phyloP scores from a whole-genome alignment of 2,113 vertebrate species.

The Nannospalax galili region DNA sequence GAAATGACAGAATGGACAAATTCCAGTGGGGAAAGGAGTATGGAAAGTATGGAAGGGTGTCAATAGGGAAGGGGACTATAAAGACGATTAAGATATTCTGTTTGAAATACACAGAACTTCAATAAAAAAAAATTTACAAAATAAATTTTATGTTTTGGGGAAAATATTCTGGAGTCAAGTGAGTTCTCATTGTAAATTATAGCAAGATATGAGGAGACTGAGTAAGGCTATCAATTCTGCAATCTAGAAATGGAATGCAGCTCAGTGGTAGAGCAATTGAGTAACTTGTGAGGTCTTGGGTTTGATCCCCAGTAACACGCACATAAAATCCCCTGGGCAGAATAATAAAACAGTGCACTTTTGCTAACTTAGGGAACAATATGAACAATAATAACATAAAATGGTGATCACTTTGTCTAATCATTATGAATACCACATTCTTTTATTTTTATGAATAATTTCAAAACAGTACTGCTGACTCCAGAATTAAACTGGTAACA shows the following conservation, averaged over 20 bases:
- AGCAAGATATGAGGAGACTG: not conserved
- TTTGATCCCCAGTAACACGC: not conserved
- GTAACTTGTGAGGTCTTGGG: not conserved
- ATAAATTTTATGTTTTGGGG: not conserved
- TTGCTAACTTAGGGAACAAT: conserved; percentile 34
- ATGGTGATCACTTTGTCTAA: conserved; percentile 4
- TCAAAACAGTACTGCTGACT: not conserved
- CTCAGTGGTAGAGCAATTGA: not conserved
- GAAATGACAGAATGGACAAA: too few relatives aligned
- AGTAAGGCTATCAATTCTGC: not conserved
- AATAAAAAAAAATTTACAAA: too few relatives aligned
- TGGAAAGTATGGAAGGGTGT: too few relatives aligned
- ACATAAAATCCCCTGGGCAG: not conserved
- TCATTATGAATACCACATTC: conserved; percentile 9
- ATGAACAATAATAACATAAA: not conserved
- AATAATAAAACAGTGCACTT: not conserved
- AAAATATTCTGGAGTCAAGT: conserved; percentile 33
- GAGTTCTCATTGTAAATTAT: conserved; percentile 43
- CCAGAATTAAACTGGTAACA: conserved; percentile 47
- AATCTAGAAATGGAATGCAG: not conserved
- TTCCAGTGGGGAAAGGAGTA: too few relatives aligned
- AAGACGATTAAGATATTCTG: too few relatives aligned
- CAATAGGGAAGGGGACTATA: too few relatives aligned
- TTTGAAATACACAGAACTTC: too few relatives aligned
- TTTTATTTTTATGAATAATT: conserved; percentile 28